Percentiles rank a stretch among this genome's conserved stretches.
These are phyloP conservation scores for Drosophila athabasca DNA, from an alignment of 1,140 invertebrate genomes.

Conservation along the genomic window DNA sequence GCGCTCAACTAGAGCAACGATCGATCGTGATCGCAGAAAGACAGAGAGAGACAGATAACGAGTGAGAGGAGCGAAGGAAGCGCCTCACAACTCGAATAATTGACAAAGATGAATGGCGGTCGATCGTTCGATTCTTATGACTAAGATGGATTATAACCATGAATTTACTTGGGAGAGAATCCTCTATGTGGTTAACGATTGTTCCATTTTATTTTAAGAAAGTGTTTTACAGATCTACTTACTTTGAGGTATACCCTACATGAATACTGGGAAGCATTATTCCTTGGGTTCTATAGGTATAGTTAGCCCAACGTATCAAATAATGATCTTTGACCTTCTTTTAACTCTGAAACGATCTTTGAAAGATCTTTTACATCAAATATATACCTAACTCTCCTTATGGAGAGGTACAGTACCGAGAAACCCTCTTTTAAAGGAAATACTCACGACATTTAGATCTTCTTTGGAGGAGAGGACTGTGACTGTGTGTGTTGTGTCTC, in stretches of 20 bases:
- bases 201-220: too few species aligned
- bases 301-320: too few species aligned
- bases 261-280: too few species aligned
- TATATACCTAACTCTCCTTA: background rate
- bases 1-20: conserved; percentile 18
- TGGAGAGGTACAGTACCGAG: too few species aligned
- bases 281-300: too few species aligned
- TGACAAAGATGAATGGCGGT: conserved; percentile 41
- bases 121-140: conserved; percentile 1
- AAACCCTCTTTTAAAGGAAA: too few species aligned
- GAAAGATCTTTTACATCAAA: background rate
- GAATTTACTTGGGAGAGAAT: background rate
- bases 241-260: too few species aligned
- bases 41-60: background rate
- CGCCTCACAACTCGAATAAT: conserved; percentile 17
- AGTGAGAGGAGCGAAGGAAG: background rate
- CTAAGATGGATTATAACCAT: background rate
- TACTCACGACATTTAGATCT: background rate
- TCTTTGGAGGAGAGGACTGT: conserved; percentile 8
- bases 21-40: conserved; percentile 14
- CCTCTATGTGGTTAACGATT: too few species aligned
- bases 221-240: too few species aligned
- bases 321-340: too few species aligned
- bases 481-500: conserved; percentile 1
- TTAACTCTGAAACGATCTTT: conserved; percentile 1